These are phyloP conservation scores for Seira sanloemensis DNA, from an alignment of 2,888 invertebrate species.

Conservation along the genomic window DNA sequence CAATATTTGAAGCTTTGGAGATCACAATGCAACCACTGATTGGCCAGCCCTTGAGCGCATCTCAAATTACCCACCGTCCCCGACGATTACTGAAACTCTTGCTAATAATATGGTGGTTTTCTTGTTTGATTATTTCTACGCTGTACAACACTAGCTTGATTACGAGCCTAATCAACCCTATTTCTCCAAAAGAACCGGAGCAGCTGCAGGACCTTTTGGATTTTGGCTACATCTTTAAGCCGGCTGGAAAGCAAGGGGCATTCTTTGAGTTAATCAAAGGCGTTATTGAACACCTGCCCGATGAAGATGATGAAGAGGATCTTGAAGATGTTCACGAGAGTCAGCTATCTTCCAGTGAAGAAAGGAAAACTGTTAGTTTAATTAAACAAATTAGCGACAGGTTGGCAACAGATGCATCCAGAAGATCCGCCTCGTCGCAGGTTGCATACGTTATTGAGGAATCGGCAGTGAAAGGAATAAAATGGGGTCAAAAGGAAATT, in stretches of 20 bases:
- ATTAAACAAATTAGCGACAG: conserved; percentile 59
- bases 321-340: neutral
- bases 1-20: conserved; percentile 63
- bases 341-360: conserved; percentile 6
- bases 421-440: neutral
- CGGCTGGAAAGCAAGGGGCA: conserved; percentile 64
- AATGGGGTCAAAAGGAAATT: conserved; percentile 63
- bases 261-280: conserved; percentile 64
- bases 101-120: conserved; percentile 69
- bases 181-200: conserved; percentile 64
- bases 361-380: conserved; percentile 51
- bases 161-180: conserved; percentile 67
- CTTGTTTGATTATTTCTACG: conserved; percentile 69
- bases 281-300: conserved; percentile 27
- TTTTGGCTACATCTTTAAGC: conserved; percentile 64
- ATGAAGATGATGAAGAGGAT: conserved; percentile 21
- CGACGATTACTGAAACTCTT: conserved; percentile 63
- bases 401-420: conserved; percentile 22
- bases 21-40: conserved; percentile 66
- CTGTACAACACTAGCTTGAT: conserved; percentile 70
- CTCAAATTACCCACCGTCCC: conserved; percentile 55
- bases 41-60: conserved; percentile 58
- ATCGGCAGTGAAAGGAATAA: conserved; percentile 60
- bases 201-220: conserved; percentile 64
- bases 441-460: conserved; percentile 68